Evolutionary conservation across 2,797 vertebrate species (phyloP), one percentile per base, ranked within the genome.

Genomic region (Hirundo rustica): DNA sequence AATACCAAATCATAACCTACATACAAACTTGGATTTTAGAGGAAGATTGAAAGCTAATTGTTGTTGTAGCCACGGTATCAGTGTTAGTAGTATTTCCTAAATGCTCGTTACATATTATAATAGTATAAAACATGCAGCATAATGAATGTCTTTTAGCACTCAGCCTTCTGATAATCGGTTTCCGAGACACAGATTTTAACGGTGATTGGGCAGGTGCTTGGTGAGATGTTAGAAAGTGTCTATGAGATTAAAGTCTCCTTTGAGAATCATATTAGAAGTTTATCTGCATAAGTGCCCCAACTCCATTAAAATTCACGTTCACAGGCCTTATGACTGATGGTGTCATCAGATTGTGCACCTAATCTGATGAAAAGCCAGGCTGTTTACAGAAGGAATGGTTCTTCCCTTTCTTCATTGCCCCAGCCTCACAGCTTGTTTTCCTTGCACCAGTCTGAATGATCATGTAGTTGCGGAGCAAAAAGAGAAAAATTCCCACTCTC

Each of bases 281-380:
- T 65, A 92, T 91, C 75, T 83, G 36, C 0, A 0, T 57, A 61
- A 92, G 57, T 71, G 65, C n/a, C 23, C 45, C 25, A 40, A 14
- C 20, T 36, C 58, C 62, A 62, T 75, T 95, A 75, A 88, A 87
- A 92, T 88, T 88, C 50, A 65, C 14, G 85, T 87, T 95, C 53
- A 68, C 30, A 57, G 57, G 65, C 45, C 42, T 55, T 77, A 61
- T 8, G 67, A 79, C 71, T 77, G 83, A 75, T 61, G 42, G 57
- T 74, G 32, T 67, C 68, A 94, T 65, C 65, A 53, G 88, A 62
- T 22, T 85, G 48, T 70, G 73, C 38, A 29, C 4, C 14, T 73
- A 36, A 85, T 65, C 53, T 61, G 89, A 74, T 85, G 57, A 68
- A 78, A 84, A 85, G 32, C 26, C 34, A 54, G n/a, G 65, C 75